Conservation (phyloP, 2,797 vertebrate species). For the Hipposideros larvatus region DNA sequence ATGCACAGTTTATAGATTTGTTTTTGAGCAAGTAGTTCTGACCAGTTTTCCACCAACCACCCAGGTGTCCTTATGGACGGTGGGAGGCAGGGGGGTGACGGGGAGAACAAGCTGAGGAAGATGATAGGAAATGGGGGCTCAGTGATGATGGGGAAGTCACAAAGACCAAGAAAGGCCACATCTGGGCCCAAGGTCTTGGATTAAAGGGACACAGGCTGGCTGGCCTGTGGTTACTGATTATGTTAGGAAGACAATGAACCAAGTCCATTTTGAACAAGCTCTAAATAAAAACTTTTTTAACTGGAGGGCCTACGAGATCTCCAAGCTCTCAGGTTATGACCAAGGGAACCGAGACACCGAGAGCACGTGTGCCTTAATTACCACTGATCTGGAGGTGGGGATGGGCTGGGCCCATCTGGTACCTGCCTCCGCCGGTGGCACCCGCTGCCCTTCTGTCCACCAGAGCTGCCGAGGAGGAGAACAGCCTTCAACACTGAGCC, state of each 20-base stretch:
- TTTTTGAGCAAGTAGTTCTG: background rate
- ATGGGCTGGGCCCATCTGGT: background rate
- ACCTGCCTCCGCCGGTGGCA: fast-evolving
- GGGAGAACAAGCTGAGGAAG: background rate
- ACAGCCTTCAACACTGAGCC: background rate
- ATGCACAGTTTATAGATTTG: background rate
- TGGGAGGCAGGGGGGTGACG: background rate
- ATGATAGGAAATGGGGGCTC: background rate
- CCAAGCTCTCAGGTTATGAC: background rate
- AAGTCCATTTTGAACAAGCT: background rate
- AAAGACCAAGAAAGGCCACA: background rate
- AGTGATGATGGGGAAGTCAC: background rate
- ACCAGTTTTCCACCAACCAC: background rate
- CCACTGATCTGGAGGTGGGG: background rate
- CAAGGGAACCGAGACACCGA: background rate
- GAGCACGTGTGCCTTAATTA: fast-evolving
- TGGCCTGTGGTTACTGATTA: background rate
- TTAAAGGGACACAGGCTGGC: background rate
- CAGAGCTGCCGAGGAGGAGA: background rate
- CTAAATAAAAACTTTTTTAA: background rate
- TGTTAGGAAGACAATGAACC: fast-evolving
- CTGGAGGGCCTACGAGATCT: background rate
- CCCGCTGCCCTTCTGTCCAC: background rate
- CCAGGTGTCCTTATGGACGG: background rate
- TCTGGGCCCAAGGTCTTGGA: background rate